phyloP scores from a whole-genome alignment of 2,888 invertebrate species.

The Villa cingulata region DNA sequence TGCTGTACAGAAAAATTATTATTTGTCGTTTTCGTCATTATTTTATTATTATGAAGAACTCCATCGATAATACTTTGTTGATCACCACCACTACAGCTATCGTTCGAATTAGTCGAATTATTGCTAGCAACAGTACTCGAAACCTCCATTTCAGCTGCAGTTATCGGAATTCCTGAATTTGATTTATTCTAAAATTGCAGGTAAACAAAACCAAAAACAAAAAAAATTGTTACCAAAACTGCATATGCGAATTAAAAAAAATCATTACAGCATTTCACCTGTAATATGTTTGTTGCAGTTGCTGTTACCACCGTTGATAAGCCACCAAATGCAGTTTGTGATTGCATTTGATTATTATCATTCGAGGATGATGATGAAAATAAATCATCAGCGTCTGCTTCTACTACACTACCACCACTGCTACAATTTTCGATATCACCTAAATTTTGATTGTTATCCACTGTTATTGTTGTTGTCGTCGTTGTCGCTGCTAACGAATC shows the following conservation, averaged over 20 bases:
- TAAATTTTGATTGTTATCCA: not conserved
- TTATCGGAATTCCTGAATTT: conserved; percentile 46
- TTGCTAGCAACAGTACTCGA: conserved; percentile 38
- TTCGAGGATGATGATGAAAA: not conserved
- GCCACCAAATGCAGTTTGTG: not conserved
- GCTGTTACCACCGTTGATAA: conserved; percentile 1
- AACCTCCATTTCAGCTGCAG: conserved; percentile 46
- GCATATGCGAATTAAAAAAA: too few relatives aligned
- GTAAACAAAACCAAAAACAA: not conserved
- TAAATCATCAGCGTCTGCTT: not conserved
- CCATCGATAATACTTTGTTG: conserved; percentile 9
- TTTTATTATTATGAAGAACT: conserved; percentile 2
- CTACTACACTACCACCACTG: not conserved
- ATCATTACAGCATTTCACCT: conserved; percentile 3
- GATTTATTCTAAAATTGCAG: conserved; percentile 22
- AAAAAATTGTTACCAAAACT: not conserved
- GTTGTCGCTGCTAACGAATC: too few relatives aligned
- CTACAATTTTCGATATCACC: conserved; percentile 3
- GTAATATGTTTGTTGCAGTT: too few relatives aligned
- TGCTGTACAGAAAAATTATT: conserved; percentile 25
- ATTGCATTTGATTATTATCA: conserved; percentile 3
- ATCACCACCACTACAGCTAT: conserved; percentile 4
- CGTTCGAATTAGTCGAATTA: conserved; percentile 10
- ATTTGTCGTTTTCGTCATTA: conserved; percentile 25
- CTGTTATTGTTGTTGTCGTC: not conserved